A percentile compares a stretch with the other conserved stretches of the same genome.
Evolutionary conservation across 2,113 vertebrate species (phyloP).

Genomic region (Anolis sagrei): DNA sequence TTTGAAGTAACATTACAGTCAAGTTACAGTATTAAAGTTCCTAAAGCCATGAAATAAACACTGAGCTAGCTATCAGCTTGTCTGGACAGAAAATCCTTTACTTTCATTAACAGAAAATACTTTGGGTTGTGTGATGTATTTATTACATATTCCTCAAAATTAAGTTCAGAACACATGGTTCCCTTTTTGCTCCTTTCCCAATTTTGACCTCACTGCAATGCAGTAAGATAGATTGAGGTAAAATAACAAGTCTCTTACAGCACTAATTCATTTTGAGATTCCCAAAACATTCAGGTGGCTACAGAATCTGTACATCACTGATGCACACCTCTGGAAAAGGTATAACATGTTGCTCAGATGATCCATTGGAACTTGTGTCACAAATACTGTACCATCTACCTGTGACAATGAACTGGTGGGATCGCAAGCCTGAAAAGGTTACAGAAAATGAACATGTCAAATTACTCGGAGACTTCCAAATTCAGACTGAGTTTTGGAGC

Average conservation of each 20-base stretch:
- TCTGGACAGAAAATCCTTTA: neutral
- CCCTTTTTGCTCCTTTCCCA: neutral
- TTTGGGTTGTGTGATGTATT: neutral
- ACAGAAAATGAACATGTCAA: too few species aligned
- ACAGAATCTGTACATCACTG: neutral
- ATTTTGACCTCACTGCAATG: neutral
- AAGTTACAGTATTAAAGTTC: neutral
- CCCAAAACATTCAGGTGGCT: neutral
- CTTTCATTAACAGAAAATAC: neutral
- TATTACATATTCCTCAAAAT: neutral
- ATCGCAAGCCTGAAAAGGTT: too few species aligned
- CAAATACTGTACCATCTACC: too few species aligned
- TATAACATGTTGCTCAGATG: too few species aligned
- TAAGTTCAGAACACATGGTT: neutral
- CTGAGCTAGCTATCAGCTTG: neutral
- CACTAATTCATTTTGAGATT: too few species aligned
- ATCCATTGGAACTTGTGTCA: too few species aligned
- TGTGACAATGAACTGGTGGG: too few species aligned
- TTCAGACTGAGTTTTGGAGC: too few species aligned
- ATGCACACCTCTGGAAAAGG: neutral
- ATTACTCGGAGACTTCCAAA: too few species aligned
- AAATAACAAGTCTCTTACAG: neutral
- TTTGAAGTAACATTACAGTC: neutral
- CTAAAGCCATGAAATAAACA: neutral
- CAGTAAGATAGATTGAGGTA: neutral